Conservation (phyloP, 2,797 vertebrate genomes). For the Sphaeramia orbicularis region DNA sequence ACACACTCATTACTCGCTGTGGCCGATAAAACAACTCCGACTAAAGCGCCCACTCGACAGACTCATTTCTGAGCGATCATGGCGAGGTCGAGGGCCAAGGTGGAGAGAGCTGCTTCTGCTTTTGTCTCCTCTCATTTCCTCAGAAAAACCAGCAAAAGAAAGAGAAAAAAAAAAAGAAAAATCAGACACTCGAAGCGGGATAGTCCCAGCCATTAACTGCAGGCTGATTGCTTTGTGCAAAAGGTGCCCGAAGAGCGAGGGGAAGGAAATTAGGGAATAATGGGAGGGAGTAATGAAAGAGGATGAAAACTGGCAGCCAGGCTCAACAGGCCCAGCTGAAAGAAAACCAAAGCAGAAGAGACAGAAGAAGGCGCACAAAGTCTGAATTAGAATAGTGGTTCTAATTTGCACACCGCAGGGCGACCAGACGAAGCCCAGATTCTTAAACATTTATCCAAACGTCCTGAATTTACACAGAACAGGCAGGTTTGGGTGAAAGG, state of each 20-base stretch:
- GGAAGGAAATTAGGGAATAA: conserved; percentile 86
- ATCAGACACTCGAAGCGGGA: conserved; percentile 49
- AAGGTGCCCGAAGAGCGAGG: conserved; percentile 74
- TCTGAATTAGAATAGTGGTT: conserved; percentile 28
- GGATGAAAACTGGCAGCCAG: conserved; percentile 82
- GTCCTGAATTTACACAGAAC: neutral
- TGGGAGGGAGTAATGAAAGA: conserved; percentile 84
- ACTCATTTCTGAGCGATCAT: conserved; percentile 53
- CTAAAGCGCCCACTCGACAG: conserved; percentile 45
- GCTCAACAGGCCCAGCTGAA: conserved; percentile 65
- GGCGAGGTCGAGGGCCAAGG: conserved; percentile 41
- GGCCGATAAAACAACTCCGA: conserved; percentile 46
- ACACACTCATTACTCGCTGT: conserved; percentile 48
- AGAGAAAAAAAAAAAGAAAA: conserved; percentile 2
- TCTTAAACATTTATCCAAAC: neutral
- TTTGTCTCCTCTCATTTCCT: conserved; percentile 71
- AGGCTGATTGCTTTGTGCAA: conserved; percentile 82
- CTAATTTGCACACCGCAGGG: conserved; percentile 17
- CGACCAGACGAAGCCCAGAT: conserved; percentile 16
- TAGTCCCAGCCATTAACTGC: conserved; percentile 75
- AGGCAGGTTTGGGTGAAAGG: neutral
- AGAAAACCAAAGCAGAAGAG: conserved; percentile 43
- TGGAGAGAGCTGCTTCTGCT: conserved; percentile 44
- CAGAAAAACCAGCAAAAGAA: conserved; percentile 28
- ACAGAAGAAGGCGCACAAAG: conserved; percentile 17